These are phyloP conservation scores for Litoditis marina DNA, from an alignment of 2,888 invertebrate genomes.

Conservation along the genomic window DNA sequence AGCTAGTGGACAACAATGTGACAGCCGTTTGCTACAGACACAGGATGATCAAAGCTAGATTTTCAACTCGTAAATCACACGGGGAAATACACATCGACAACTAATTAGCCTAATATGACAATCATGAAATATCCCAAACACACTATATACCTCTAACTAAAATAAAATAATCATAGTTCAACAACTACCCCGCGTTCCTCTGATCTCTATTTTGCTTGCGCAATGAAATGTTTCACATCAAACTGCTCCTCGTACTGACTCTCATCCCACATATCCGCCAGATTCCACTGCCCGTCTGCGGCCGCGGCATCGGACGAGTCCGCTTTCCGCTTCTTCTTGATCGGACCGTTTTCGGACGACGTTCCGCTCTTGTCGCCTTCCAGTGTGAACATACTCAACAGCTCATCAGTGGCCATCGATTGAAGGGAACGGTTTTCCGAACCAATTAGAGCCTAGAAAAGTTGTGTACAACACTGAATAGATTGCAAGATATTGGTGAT, in stretches of 20 bases:
- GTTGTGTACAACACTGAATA: background rate
- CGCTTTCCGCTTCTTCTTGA: constrained; percentile 18
- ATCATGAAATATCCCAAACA: too few species aligned
- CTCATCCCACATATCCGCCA: constrained; percentile 58
- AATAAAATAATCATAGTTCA: too few species aligned
- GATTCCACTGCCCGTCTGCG: constrained; percentile 41
- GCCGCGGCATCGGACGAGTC: constrained; percentile 5
- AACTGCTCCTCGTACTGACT: constrained; percentile 55
- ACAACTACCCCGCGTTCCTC: too few species aligned
- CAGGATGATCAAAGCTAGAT: too few species aligned
- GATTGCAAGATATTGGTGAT: too few species aligned
- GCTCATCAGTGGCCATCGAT: constrained; percentile 60
- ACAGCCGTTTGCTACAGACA: too few species aligned
- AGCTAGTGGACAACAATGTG: too few species aligned
- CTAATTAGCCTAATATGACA: too few species aligned
- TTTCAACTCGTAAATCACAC: too few species aligned
- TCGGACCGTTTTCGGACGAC: constrained; percentile 8
- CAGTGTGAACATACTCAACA: constrained; percentile 57
- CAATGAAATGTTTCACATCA: constrained; percentile 15
- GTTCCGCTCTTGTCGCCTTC: constrained; percentile 27
- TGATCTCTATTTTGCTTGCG: too few species aligned
- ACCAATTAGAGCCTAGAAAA: constrained; percentile 52
- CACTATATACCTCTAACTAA: too few species aligned
- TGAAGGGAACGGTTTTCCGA: constrained; percentile 57
- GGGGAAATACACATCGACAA: too few species aligned